A percentile compares a stretch with the other conserved stretches of the same genome.
These are phyloP conservation scores for Drosophila tsacasi DNA, from an alignment of 1,140 invertebrate species.

Conservation along the genomic window DNA sequence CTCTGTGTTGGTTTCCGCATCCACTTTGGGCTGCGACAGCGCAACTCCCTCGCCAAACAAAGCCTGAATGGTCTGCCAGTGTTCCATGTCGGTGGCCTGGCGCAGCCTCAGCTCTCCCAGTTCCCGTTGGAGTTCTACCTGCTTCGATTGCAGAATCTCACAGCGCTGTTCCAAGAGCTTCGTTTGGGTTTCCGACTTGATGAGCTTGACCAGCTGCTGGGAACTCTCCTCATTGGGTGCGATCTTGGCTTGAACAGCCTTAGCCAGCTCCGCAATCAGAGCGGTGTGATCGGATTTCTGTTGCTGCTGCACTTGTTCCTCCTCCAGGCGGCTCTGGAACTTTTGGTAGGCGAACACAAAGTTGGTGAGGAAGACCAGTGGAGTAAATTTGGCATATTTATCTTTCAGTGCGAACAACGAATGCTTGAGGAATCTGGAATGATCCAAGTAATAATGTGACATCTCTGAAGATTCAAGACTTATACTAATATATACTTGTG, in stretches of 20 bases:
- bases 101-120: conserved; percentile 53
- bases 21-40: not conserved
- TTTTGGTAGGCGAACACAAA: conserved; percentile 77
- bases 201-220: conserved; percentile 72
- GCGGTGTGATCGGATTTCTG: not conserved
- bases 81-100: conserved; percentile 67
- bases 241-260: conserved; percentile 45
- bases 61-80: conserved; percentile 81
- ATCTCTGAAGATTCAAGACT: not conserved
- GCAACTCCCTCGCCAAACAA: conserved; percentile 54
- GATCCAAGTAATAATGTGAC: not conserved
- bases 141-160: conserved; percentile 52
- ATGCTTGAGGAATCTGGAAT: conserved; percentile 73
- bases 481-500: conserved; percentile 55
- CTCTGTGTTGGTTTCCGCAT: conserved; percentile 74
- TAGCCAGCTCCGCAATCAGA: conserved; percentile 33
- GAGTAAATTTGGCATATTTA: conserved; percentile 84
- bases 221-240: conserved; percentile 58
- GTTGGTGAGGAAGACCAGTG: conserved; percentile 81
- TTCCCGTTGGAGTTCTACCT: conserved; percentile 57
- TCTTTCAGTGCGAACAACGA: conserved; percentile 68
- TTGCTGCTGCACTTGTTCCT: conserved; percentile 37
- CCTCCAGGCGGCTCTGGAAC: conserved; percentile 49
- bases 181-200: conserved; percentile 76
- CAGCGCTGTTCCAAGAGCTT: conserved; percentile 71